Evolutionary conservation across 2,797 vertebrate genomes (phyloP).

Genomic region (Pangasius djambal): DNA sequence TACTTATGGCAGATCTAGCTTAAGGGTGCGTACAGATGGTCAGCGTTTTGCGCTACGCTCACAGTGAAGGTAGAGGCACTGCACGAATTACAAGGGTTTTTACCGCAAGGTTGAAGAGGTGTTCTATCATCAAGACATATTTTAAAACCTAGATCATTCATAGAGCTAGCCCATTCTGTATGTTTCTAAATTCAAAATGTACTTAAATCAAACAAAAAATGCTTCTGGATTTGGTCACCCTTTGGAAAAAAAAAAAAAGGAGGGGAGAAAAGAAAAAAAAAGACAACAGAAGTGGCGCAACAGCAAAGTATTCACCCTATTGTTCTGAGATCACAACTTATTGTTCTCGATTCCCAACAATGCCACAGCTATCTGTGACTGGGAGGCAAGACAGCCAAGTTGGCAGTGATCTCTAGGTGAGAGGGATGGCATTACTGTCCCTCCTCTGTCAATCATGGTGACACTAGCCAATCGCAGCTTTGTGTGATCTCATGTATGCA

Average conservation of each 20-base stretch:
- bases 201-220: not conserved
- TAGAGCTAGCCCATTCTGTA: not conserved
- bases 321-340: not conserved
- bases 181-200: not conserved
- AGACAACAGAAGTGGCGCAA: not conserved
- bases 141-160: not conserved
- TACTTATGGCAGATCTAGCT: not conserved
- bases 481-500: not conserved
- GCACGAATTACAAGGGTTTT: not conserved
- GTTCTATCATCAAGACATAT: not conserved
- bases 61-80: not conserved
- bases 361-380: not conserved
- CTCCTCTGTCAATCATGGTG: not conserved
- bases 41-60: not conserved
- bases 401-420: not conserved
- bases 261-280: no score
- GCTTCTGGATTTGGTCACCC: not conserved
- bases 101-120: not conserved
- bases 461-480: not conserved
- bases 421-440: not conserved
- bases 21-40: not conserved
- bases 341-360: not conserved
- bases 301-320: not conserved
- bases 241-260: not conserved
- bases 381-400: not conserved